phyloP scores from a whole-genome alignment of 2,113 vertebrate species.

The Mastomys coucha region DNA sequence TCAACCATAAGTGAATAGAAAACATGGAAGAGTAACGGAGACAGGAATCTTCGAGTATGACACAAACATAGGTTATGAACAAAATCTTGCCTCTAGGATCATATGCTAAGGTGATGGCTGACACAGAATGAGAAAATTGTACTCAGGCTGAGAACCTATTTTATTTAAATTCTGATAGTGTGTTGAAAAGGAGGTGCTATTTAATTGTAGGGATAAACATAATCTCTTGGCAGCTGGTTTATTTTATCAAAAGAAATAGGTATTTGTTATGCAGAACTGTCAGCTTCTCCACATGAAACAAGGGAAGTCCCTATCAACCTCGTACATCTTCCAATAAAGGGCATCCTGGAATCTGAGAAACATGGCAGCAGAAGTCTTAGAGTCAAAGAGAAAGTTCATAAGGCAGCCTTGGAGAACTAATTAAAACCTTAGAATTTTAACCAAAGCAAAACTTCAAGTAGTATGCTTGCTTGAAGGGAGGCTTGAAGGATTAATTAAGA shows the following conservation, averaged over 20 bases:
- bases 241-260: conserved; percentile 45
- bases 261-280: background rate
- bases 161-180: background rate
- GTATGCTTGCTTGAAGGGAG: conserved; percentile 68
- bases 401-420: conserved; percentile 69
- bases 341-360: conserved; percentile 46
- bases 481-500: conserved; percentile 79
- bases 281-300: background rate
- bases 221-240: background rate
- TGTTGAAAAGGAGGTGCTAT: background rate
- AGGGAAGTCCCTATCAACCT: conserved; percentile 4
- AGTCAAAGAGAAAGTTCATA: conserved; percentile 71
- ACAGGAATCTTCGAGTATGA: background rate
- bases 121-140: background rate
- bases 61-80: background rate
- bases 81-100: background rate
- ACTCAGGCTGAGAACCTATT: background rate
- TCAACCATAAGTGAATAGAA: background rate
- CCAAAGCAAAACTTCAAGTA: conserved; percentile 69
- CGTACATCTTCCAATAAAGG: background rate
- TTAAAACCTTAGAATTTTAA: conserved; percentile 75
- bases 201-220: conserved; percentile 32
- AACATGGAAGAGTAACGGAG: background rate
- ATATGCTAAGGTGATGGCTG: background rate
- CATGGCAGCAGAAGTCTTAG: conserved; percentile 20